Base-by-base conservation (phyloP, 2,113 vertebrate species). In the Meriones unguiculatus region DNA sequence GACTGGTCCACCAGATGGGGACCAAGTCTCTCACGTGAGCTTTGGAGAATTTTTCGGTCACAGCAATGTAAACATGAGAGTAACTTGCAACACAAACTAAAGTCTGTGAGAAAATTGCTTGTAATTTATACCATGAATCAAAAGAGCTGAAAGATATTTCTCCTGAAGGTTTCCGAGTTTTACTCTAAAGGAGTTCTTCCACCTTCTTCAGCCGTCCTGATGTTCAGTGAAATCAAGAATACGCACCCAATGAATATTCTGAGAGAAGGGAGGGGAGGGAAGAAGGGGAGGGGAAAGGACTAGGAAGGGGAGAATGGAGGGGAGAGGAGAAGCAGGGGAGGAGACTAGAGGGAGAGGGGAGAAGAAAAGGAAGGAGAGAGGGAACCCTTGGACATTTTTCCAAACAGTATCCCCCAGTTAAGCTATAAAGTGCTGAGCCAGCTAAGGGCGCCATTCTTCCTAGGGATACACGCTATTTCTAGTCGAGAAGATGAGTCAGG, bases 131-230 rank as follows among this genome's bases (percentile, higher is more conserved):
- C 57, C 32, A 70, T 28, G 1, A 92, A 72, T 85, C 24, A 57
- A 96, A 97, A 62, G 64, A 75, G 12, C n/a, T 52, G 25, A 38
- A 70, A 92, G 65, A 62, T 28, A 62, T 64, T 93, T 90, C 81
- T 91, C 77, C 75, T 59, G 30, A 20, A 88, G 4, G 91, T 59
- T 73, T 87, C 7, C 54, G 54, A n/a, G 32, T 78, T 88, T 87
- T 76, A 57, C 86, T 73, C 20, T 50, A 17, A 50, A 93, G 75
- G 6, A 69, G 38, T 38, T 90, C n/a, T 46, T 88, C 8, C 41
- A 24, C 20, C 46, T 69, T 95, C 88, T 72, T 87, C 67, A 28
- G 64, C 30, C n/a, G 81, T 35, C 22, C 57, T 72, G 54, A 87
- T 62, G 0, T 38, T 80, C 38, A 38, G 0, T 52, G 67, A 94